phyloP scores from a whole-genome alignment of 2,797 vertebrate genomes.

The Aulostomus chinensis region DNA sequence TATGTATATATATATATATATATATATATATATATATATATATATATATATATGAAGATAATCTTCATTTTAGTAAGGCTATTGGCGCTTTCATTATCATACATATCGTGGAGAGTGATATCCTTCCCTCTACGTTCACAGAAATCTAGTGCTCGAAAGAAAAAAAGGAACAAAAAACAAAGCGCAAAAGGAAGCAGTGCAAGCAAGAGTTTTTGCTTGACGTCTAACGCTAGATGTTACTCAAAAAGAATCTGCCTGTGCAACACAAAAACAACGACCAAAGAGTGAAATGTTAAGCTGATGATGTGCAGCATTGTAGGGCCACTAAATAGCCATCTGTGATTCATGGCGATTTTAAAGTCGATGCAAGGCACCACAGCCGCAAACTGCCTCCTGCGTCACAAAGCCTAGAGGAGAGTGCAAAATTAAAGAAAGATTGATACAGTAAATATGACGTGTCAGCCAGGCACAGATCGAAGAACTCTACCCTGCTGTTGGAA shows the following conservation, averaged over 20 bases:
- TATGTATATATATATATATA: constrained; percentile 61
- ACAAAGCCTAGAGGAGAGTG: constrained; percentile 89
- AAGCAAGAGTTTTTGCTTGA: constrained; percentile 58
- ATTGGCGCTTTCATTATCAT: constrained; percentile 86
- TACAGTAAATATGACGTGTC: constrained; percentile 75
- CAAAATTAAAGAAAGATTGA: constrained; percentile 88
- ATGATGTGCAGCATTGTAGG: constrained; percentile 99
- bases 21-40: constrained; percentile 52
- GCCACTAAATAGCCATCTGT: constrained; percentile 99
- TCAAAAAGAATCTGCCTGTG: constrained; percentile 73
- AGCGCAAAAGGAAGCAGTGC: constrained; percentile 78
- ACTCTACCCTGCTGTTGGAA: constrained; percentile 63
- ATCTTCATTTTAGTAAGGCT: constrained; percentile 91
- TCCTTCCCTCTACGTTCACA: constrained; percentile 83
- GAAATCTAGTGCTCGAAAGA: constrained; percentile 78
- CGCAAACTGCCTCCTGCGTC: constrained; percentile 89
- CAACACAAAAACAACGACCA: constrained; percentile 55
- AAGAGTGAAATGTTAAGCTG: constrained; percentile 90
- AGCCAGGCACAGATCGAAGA: constrained; percentile 63
- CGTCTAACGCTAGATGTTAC: constrained; percentile 75
- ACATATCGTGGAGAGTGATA: constrained; percentile 80
- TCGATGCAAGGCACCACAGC: constrained; percentile 97
- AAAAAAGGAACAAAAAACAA: constrained; percentile 65
- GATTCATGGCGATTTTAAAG: constrained; percentile 96
- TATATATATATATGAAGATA: constrained; percentile 66